phyloP scores from a whole-genome alignment of 2,797 vertebrate genomes.

The Atherinosoma microstoma region DNA sequence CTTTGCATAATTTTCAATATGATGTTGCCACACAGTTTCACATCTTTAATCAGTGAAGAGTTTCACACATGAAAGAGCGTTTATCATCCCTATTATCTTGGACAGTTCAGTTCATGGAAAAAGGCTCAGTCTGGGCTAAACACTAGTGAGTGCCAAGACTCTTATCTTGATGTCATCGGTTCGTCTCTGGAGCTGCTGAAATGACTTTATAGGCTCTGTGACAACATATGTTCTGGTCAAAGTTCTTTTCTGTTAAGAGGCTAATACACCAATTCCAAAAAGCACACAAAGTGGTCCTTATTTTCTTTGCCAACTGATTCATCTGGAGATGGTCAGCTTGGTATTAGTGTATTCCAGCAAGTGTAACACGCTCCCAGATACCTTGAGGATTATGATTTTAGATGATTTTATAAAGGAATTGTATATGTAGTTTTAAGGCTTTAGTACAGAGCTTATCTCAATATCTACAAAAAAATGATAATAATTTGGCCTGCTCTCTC shows the following conservation, averaged over 20 bases:
- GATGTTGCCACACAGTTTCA: constrained; percentile 1
- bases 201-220: constrained; percentile 30
- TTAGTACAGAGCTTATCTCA: not conserved
- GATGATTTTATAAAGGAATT: constrained; percentile 2
- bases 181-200: constrained; percentile 35
- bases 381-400: not conserved
- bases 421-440: constrained; percentile 3
- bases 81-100: constrained; percentile 51
- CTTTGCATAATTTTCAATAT: not conserved
- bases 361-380: not conserved
- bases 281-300: not conserved
- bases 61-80: constrained; percentile 27
- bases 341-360: not conserved
- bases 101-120: constrained; percentile 42
- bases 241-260: constrained; percentile 15
- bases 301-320: not conserved
- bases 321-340: not conserved
- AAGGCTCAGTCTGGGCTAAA: constrained; percentile 45
- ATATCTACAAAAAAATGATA: not conserved
- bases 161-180: constrained; percentile 62
- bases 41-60: constrained; percentile 16
- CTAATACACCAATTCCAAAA: constrained; percentile 19
- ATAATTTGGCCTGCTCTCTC: constrained; percentile 10
- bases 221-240: constrained; percentile 19
- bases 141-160: constrained; percentile 46